These are phyloP conservation scores for Meganola albula DNA, from an alignment of 2,888 invertebrate species.

Conservation along the genomic window DNA sequence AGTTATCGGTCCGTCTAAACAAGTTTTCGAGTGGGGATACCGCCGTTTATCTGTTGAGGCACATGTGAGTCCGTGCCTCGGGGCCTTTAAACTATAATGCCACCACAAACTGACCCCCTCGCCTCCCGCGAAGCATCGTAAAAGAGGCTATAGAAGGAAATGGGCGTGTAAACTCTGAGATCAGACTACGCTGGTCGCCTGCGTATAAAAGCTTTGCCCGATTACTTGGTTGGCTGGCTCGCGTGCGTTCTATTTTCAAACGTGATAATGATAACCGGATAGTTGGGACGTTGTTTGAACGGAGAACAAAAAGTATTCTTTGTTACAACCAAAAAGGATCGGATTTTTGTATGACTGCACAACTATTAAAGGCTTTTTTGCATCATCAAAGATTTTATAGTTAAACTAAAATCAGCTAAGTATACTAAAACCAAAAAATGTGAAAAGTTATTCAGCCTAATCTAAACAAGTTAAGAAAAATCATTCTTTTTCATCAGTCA, in stretches of 20 bases:
- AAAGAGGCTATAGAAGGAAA: conserved; percentile 59
- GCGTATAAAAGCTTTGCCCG: conserved; percentile 70
- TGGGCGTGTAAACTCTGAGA: conserved; percentile 53
- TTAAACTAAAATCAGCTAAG: too few species aligned
- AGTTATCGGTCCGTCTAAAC: conserved; percentile 69
- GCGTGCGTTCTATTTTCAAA: conserved; percentile 76
- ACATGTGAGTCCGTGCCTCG: conserved; percentile 69
- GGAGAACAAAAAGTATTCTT: conserved; percentile 27
- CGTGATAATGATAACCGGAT: conserved; percentile 74
- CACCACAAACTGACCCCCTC: conserved; percentile 50
- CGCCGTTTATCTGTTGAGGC: conserved; percentile 68
- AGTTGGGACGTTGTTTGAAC: conserved; percentile 36
- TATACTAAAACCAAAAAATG: too few species aligned
- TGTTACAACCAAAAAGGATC: conserved; percentile 17
- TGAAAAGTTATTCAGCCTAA: too few species aligned
- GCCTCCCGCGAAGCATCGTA: conserved; percentile 48
- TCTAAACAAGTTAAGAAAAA: too few species aligned
- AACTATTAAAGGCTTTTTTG: too few species aligned
- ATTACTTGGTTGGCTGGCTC: conserved; percentile 70
- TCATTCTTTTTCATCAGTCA: too few species aligned
- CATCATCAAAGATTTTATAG: too few species aligned
- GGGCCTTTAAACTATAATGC: conserved; percentile 65
- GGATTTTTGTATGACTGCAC: too few species aligned
- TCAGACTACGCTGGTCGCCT: conserved; percentile 46
- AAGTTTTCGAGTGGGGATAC: conserved; percentile 72